A percentile compares a stretch with the other conserved stretches of the same genome.
These are phyloP conservation scores for Halichoeres trimaculatus DNA, from an alignment of 2,113 vertebrate genomes.

Conservation along the genomic window DNA sequence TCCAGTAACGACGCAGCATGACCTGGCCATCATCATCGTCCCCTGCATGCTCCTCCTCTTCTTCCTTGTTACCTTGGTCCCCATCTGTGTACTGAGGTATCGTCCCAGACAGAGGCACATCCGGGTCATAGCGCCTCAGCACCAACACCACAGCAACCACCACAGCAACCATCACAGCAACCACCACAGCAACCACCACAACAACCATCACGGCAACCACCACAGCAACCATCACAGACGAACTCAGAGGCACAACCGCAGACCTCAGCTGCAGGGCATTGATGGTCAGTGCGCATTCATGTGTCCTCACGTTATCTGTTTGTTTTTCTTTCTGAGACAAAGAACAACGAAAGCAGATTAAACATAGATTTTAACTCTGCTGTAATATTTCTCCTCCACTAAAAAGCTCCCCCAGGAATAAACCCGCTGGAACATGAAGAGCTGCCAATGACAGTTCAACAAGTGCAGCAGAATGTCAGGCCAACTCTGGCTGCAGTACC, in stretches of 20 bases:
- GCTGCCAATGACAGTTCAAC: conserved; percentile 69
- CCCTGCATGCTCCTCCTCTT: conserved; percentile 68
- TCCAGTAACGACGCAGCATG: conserved; percentile 55
- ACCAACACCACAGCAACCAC: conserved; percentile 2
- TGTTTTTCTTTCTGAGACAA: no score
- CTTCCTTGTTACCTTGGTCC: conserved; percentile 47
- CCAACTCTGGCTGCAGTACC: conserved; percentile 26
- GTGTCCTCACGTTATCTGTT: neutral
- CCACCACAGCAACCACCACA: no score
- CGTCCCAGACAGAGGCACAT: neutral
- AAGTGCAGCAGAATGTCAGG: conserved; percentile 8
- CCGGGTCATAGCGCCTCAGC: neutral
- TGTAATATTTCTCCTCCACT: neutral
- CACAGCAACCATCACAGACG: conserved; percentile 13
- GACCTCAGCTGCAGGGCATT: conserved; percentile 72
- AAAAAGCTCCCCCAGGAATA: conserved; percentile 78
- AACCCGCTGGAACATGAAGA: conserved; percentile 81
- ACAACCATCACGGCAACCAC: neutral
- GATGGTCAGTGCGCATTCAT: conserved; percentile 64
- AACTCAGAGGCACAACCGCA: conserved; percentile 18
- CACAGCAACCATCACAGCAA: conserved; percentile 29
- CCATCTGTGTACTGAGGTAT: conserved; percentile 43
- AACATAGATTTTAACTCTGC: neutral
- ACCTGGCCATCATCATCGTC: conserved; percentile 79
- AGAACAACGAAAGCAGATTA: neutral